A percentile compares a stretch with the other conserved stretches of the same genome.
phyloP scores from a whole-genome alignment of 2,113 vertebrate genomes.

The Mandrillus leucophaeus region DNA sequence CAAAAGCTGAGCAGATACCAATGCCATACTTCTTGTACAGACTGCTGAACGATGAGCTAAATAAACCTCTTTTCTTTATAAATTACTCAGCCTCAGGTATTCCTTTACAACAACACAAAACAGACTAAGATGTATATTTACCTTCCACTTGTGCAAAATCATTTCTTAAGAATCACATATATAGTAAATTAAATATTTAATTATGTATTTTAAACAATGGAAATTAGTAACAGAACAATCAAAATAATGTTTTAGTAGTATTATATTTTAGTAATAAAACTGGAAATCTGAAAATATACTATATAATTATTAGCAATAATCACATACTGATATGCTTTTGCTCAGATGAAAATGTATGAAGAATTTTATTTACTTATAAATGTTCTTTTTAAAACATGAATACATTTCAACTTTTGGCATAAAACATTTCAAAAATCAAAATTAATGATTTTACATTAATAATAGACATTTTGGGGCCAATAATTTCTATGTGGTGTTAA shows the following conservation, averaged over 20 bases:
- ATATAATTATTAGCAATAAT: not conserved
- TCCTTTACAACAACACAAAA: not conserved
- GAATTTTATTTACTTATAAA: not conserved
- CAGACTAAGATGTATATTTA: not conserved
- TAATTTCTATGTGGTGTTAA: conserved; percentile 26
- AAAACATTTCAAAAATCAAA: conserved; percentile 30
- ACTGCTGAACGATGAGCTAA: not conserved
- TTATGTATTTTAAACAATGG: not conserved
- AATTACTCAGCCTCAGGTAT: not conserved
- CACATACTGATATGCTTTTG: not conserved
- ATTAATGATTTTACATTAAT: not conserved
- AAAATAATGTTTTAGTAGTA: conserved; percentile 14
- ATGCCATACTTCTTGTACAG: not conserved
- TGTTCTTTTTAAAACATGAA: not conserved
- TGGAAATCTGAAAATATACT: not conserved
- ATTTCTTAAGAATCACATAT: not conserved
- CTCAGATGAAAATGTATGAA: not conserved
- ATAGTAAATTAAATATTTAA: not conserved
- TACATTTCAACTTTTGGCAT: not conserved
- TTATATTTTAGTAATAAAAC: not conserved
- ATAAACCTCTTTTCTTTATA: not conserved
- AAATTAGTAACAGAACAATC: not conserved
- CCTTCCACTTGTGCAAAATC: not conserved
- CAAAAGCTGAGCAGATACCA: not conserved
- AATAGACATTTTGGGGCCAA: not conserved